These are phyloP conservation scores for Terebella lapidaria DNA, from an alignment of 2,888 invertebrate species.

Conservation along the genomic window DNA sequence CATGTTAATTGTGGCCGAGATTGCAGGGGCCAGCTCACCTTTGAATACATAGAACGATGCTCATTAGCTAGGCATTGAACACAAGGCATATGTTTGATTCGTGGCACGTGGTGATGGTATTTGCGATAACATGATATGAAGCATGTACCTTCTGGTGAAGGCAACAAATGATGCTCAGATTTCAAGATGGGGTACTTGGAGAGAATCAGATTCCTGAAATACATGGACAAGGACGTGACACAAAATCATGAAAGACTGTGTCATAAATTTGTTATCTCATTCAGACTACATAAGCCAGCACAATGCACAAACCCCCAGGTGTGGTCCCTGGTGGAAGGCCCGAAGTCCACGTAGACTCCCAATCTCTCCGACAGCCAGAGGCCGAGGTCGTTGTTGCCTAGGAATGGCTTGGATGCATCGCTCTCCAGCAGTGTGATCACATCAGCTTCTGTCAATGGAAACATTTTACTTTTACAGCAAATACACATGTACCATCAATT, in stretches of 20 bases:
- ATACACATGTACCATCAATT: not conserved
- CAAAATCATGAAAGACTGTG: no score
- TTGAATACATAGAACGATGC: not conserved
- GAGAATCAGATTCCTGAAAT: constrained; percentile 46
- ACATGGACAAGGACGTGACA: no score
- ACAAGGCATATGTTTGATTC: not conserved
- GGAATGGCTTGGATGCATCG: constrained; percentile 54
- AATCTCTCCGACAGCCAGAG: constrained; percentile 51
- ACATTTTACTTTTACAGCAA: not conserved
- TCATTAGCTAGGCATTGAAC: not conserved
- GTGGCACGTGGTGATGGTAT: not conserved
- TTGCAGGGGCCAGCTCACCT: constrained; percentile 53
- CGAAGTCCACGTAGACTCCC: constrained; percentile 53
- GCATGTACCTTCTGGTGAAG: constrained; percentile 51
- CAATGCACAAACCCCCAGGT: constrained; percentile 53
- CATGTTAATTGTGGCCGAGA: constrained; percentile 51
- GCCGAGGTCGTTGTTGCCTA: constrained; percentile 53
- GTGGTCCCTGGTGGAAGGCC: constrained; percentile 52
- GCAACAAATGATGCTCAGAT: constrained; percentile 50
- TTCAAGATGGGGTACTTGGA: constrained; percentile 53
- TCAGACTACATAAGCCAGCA: no score
- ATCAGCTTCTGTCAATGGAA: constrained; percentile 35
- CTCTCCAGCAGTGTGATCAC: constrained; percentile 52
- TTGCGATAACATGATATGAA: no score
- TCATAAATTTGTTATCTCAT: no score